Evolutionary conservation across 2,113 vertebrate species (phyloP).

Genomic region (Pedionomus torquatus): DNA sequence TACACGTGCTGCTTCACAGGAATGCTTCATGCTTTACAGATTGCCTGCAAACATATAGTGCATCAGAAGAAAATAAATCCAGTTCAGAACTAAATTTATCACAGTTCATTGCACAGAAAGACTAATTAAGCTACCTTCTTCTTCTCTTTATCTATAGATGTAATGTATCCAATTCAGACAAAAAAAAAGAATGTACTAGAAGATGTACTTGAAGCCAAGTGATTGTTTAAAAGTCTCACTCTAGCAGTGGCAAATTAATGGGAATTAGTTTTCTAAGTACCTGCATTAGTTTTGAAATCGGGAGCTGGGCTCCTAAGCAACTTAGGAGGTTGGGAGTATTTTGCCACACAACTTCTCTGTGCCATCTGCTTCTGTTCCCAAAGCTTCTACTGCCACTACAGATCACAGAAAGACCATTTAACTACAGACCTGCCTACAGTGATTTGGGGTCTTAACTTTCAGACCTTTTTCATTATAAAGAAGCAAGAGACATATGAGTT

Average conservation of each 20-base stretch:
- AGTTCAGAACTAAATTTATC: neutral
- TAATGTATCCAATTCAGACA: neutral
- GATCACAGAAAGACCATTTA: neutral
- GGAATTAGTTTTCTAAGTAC: neutral
- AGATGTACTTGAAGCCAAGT: neutral
- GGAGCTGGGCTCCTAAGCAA: neutral
- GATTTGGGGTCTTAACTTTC: neutral
- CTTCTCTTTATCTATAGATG: neutral
- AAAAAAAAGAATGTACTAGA: neutral
- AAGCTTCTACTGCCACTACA: neutral
- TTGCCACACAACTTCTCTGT: neutral
- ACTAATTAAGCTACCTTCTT: neutral
- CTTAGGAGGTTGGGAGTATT: neutral
- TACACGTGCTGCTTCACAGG: neutral
- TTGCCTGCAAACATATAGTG: neutral
- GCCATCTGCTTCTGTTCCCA: neutral
- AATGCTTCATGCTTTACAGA: neutral
- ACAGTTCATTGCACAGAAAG: neutral
- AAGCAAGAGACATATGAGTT: neutral
- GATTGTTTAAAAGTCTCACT: neutral
- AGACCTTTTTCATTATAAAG: neutral
- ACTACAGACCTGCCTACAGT: neutral
- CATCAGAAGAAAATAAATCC: neutral
- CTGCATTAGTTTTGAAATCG: neutral
- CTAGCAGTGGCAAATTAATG: neutral